Evolutionary conservation across 2,888 invertebrate genomes (phyloP), one percentile per base, ranked within the genome.

Genomic region (Trichopria drosophilae): DNA sequence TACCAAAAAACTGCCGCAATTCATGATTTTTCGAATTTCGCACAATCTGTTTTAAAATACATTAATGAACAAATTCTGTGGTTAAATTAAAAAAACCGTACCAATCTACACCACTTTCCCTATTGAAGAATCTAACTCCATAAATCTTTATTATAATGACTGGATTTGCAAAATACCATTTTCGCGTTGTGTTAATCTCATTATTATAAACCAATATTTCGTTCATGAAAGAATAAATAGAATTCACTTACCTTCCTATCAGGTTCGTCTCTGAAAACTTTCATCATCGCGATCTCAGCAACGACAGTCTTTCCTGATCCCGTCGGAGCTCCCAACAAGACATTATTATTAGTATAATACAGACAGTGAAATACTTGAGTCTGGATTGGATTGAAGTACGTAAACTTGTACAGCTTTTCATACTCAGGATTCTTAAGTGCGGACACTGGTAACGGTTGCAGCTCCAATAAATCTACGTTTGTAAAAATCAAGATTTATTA

Each of bases 301-400:
- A 92, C 95, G 36, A 98, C 92, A 0, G 99, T 99, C 81, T 99
- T 99, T 26, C 99, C 99, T 0, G 96, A 96, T 1, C 94, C 94
- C 0, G 96, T 97, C 0, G 96, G 96, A 0, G 98, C 98, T 0
- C 96, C 96, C 4, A 99, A 79, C 18, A 99, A 78, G 6, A 95
- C 90, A 72, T 98, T 98, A 62, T 86, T 84, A 67, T 99, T 94
- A 0, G 93, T 94, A 71, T 98, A 90, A 76, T 95, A 99, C 5
- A 99, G 79, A 36, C 92, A 90, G 76, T 97, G 94, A 76, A 99
- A 99, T 57, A 99, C 88, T 79, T 99, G 97, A 0, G 96, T 96
- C 78, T 98, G 98, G 59, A 99, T 94, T 1, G 98, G 96, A 78
- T 99, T 99, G 79, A 99, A 99, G 74, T 96, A 95, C 0, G 86